These are phyloP conservation scores for Gorsachius goisagi DNA, from an alignment of 2,113 vertebrate genomes.

Conservation along the genomic window DNA sequence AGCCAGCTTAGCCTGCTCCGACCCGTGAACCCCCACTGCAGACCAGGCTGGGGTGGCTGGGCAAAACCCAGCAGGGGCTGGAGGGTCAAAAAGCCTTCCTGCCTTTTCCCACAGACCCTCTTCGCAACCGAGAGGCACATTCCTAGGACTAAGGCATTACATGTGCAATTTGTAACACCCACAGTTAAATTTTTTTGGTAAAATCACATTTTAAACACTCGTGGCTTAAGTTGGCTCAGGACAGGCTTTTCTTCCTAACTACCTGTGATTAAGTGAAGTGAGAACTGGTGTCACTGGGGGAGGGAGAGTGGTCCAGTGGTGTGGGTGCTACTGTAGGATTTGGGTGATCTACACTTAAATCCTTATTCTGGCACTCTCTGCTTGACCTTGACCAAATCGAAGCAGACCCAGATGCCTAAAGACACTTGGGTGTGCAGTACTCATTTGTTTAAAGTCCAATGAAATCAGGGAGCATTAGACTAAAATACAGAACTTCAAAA, in stretches of 20 bases:
- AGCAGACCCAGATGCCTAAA: not conserved
- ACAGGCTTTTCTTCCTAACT: not conserved
- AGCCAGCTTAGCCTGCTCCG: not conserved
- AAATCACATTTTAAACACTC: not conserved
- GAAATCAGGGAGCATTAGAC: not conserved
- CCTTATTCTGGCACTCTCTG: not conserved
- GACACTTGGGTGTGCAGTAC: not conserved
- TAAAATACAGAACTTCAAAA: not conserved
- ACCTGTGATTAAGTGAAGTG: not conserved
- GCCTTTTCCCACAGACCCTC: not conserved
- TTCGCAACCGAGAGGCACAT: rapidly evolving
- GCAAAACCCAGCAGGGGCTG: not conserved
- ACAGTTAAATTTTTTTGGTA: not conserved
- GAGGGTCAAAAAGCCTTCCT: not conserved
- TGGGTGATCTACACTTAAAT: not conserved
- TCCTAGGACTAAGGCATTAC: not conserved
- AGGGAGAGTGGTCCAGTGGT: not conserved
- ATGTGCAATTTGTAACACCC: rapidly evolving
- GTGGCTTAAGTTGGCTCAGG: not conserved
- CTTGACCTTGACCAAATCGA: not conserved
- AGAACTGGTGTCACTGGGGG: not conserved
- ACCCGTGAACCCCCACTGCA: rapidly evolving
- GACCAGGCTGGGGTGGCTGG: not conserved
- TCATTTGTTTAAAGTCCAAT: not conserved
- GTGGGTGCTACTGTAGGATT: not conserved